Conservation (phyloP, 2,113 vertebrate species). For the Mobula birostris region DNA sequence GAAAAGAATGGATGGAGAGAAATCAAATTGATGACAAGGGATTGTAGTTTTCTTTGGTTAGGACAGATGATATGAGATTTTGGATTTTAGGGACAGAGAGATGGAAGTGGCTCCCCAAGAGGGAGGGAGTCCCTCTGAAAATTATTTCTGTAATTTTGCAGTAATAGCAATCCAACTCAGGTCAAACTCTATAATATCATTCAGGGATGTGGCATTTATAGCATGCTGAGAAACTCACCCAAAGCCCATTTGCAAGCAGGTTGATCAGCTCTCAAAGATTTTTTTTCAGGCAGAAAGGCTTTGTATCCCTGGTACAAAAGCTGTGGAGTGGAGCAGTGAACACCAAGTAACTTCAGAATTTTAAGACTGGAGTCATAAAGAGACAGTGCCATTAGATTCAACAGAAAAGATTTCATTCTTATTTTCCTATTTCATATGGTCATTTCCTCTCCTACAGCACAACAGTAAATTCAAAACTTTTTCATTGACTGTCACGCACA, state of each 20-base stretch:
- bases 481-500: not conserved
- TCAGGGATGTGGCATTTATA: not conserved
- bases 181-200: not conserved
- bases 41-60: not conserved
- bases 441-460: not conserved
- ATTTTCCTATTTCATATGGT: not conserved
- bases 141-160: not conserved
- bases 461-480: not conserved
- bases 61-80: no score
- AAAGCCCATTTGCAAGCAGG: not conserved
- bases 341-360: not conserved
- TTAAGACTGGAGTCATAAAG: not conserved
- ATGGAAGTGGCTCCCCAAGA: not conserved
- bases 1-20: not conserved
- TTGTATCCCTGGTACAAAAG: conserved; percentile 5
- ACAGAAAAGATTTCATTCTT: not conserved
- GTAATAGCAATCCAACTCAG: not conserved
- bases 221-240: not conserved
- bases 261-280: not conserved
- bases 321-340: conserved; percentile 14
- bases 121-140: not conserved
- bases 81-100: not conserved
- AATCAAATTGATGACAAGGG: not conserved
- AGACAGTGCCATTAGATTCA: not conserved
- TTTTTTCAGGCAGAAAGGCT: not conserved